A percentile compares a stretch with the other conserved stretches of the same genome.
These are phyloP conservation scores for Ectemnius lituratus DNA, from an alignment of 2,888 invertebrate genomes.

Conservation along the genomic window DNA sequence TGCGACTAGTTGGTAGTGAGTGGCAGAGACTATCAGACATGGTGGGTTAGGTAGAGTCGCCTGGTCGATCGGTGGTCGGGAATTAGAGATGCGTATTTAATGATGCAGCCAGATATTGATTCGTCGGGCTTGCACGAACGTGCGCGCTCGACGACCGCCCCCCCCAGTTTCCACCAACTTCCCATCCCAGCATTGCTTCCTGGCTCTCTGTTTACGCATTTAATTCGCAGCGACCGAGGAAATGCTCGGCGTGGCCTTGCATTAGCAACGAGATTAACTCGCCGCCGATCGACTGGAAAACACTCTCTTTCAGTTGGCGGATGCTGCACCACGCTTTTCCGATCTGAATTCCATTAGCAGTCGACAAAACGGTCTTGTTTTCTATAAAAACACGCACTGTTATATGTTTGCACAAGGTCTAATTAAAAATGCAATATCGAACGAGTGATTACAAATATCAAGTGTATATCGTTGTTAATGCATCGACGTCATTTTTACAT, in stretches of 20 bases:
- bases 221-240: conserved; percentile 32
- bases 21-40: too few relatives aligned
- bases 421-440: too few relatives aligned
- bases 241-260: conserved; percentile 14
- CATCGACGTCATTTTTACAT: too few relatives aligned
- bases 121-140: background rate
- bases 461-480: too few relatives aligned
- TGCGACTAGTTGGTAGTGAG: background rate
- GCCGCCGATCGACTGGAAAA: conserved; percentile 26
- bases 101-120: conserved; percentile 37
- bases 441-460: too few relatives aligned
- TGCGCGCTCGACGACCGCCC: too few relatives aligned
- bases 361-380: background rate
- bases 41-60: too few relatives aligned
- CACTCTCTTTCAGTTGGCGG: conserved; percentile 5
- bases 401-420: background rate
- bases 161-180: too few relatives aligned
- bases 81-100: conserved; percentile 23
- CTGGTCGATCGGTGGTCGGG: too few relatives aligned
- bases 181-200: background rate
- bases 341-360: conserved; percentile 31
- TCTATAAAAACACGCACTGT: background rate
- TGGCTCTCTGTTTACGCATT: conserved; percentile 37
- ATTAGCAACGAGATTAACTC: conserved; percentile 35
- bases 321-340: conserved; percentile 11